Base-by-base conservation (phyloP, 2,113 vertebrate genomes). In the Daboia siamensis region DNA sequence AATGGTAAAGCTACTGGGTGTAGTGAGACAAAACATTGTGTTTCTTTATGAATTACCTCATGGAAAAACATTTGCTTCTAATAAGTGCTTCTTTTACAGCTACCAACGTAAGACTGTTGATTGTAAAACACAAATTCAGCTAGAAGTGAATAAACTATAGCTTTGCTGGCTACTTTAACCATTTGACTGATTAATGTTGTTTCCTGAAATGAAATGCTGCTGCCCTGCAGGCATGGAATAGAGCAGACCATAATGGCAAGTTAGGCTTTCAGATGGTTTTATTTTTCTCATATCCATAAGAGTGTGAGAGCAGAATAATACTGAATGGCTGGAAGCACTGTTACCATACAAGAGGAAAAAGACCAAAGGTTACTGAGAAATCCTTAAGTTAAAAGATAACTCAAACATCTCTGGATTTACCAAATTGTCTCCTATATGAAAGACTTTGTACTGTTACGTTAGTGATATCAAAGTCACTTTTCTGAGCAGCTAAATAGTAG, bases 381-480 rank as follows among this genome's bases (percentile, higher is more conserved):
- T 52, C 11, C 46, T 80, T 3, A 4, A 24, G 33, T 89, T 89
- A 46, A 55, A 10, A 10, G 0, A 1, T 44, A 39, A 21, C 13
- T 39, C 17, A 80, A 44, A 39, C 33, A 80, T 44, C 6, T 39
- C 74, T 80, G n/a, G 33, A 7, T 80, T 80, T 44, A 21, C 0
- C 29, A 92, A 15, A 0, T 0, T 0, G 0, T 26, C 84, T 87
- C 46, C 44, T 24, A 74, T 11, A 9, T 6, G 2, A 1, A 13
- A 57, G 90, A 69, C 54, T 84, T 59, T 64, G 29, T 52, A 74
- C n/a, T 33, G 64, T 17, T 33, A 6, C 5, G 23, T 29, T 69
- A 85, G 3, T 17, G 17, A 23, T 61, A 90, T 24, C 23, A 90
- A 86, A 86, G 3, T 52, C 46, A 61, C 46, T 88, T 90, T 90